phyloP scores from a whole-genome alignment of 35 echinoderm and acorn worm species.

The Lytechinus pictus region DNA sequence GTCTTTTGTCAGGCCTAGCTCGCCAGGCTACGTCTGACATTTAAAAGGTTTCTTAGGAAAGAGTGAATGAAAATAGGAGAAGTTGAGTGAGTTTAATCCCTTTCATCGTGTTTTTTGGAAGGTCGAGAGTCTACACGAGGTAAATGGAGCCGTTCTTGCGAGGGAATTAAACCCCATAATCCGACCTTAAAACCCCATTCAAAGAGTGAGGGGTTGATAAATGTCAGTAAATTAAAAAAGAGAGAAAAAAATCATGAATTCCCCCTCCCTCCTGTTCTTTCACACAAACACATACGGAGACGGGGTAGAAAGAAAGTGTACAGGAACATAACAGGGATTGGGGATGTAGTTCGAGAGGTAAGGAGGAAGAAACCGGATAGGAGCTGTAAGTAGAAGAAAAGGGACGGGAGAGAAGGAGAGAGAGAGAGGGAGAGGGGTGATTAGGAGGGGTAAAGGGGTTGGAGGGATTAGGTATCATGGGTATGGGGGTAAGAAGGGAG shows the following conservation, averaged over 20 bases:
- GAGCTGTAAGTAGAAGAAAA: no score
- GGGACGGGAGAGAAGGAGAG: no score
- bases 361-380: no score
- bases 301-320: background rate
- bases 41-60: background rate
- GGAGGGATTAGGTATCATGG: no score
- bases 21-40: background rate
- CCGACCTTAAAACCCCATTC: background rate
- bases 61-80: background rate
- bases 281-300: background rate
- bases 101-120: background rate
- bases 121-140: background rate
- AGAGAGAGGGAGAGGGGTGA: no score
- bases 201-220: background rate
- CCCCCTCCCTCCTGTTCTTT: background rate
- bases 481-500: no score
- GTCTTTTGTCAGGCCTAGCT: background rate
- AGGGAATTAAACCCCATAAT: background rate
- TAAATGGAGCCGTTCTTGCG: background rate
- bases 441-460: no score
- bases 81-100: background rate
- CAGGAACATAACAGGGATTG: background rate
- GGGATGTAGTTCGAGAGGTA: no score
- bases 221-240: background rate
- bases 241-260: no score